A percentile compares a stretch with the other conserved stretches of the same genome.
Conservation (phyloP, 2,113 vertebrate species). For the Paracanthobrama guichenoti region DNA sequence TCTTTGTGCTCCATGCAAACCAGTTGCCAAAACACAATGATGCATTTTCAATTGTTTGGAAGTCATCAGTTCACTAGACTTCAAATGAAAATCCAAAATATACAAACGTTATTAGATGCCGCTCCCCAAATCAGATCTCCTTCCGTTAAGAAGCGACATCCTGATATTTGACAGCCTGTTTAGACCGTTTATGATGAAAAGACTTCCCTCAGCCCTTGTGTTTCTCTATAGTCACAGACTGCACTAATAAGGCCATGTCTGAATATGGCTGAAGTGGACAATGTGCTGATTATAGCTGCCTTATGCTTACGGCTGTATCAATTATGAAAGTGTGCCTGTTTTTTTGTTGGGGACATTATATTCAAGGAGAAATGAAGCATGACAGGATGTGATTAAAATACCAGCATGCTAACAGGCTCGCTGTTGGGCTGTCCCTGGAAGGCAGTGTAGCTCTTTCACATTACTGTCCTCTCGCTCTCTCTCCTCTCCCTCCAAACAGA, state of each 20-base stretch:
- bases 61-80: slow-evolving; percentile 29
- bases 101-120: slow-evolving; percentile 4
- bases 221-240: slow-evolving; percentile 37
- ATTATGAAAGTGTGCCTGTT: slow-evolving; percentile 48
- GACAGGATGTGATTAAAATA: slow-evolving; percentile 64
- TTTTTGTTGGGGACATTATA: slow-evolving; percentile 45
- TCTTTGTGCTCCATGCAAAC: slow-evolving; percentile 27
- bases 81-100: slow-evolving; percentile 11
- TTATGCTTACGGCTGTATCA: slow-evolving; percentile 30
- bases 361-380: slow-evolving; percentile 55
- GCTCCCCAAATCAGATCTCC: not conserved
- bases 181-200: slow-evolving; percentile 27
- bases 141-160: not conserved
- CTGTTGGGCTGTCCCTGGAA: slow-evolving; percentile 31
- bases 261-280: slow-evolving; percentile 29
- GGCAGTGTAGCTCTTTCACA: slow-evolving; percentile 47
- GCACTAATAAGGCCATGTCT: slow-evolving; percentile 41
- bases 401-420: slow-evolving; percentile 66
- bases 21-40: slow-evolving; percentile 30
- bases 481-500: slow-evolving; percentile 33
- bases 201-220: slow-evolving; percentile 25
- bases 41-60: slow-evolving; percentile 34
- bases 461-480: slow-evolving; percentile 27
- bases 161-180: slow-evolving; percentile 9
- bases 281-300: slow-evolving; percentile 51